Base-by-base conservation (phyloP, 2,113 vertebrate genomes). In the Turdus rufiventris region DNA sequence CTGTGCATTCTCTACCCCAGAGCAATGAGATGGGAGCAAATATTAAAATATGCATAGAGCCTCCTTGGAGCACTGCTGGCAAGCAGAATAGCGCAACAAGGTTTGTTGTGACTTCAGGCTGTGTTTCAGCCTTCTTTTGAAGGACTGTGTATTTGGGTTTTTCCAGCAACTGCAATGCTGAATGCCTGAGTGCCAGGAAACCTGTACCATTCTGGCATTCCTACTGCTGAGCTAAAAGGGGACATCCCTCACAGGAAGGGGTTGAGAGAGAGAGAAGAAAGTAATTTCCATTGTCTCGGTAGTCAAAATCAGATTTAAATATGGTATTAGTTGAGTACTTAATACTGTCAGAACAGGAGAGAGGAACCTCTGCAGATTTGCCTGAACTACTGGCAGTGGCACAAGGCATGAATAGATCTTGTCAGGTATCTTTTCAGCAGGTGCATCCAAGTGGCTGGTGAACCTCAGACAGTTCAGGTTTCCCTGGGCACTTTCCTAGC, bases 341-440 rank as follows among this genome's bases (percentile, higher is more conserved):
- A 91, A 56, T 60, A 34, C 20, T 68, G 26, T 63, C 33, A 53
- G 50, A 84, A 43, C 25, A 68, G 67, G 33, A 88, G 67, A 17
- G 53, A 62, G 33, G 29, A 75, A 51, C 33, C 19, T 76, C 42
- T 75, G 53, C 38, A 74, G 58, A 53, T 57, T 47, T 2, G 2
- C 57, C 29, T 36, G 50, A 67, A 16, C 47, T 75, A 17, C 21
- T 88, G 67, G 53, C 74, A 38, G 28, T 14, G 3, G 38, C 45
- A 36, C 48, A 68, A 43, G 28, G 38, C 26, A 31, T 53, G 60
- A 70, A 71, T 85, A 70, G 71, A 67, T 91, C 38, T 82, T 74
- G 72, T 75, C 72, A 88, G 83, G 63, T 90, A 54, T 45, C 36
- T 91, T 89, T 81, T 89, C 67, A 92, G 77, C 77, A 94, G 78